These are phyloP conservation scores for Lepus americanus DNA, from an alignment of 2,113 vertebrate species.

Conservation along the genomic window DNA sequence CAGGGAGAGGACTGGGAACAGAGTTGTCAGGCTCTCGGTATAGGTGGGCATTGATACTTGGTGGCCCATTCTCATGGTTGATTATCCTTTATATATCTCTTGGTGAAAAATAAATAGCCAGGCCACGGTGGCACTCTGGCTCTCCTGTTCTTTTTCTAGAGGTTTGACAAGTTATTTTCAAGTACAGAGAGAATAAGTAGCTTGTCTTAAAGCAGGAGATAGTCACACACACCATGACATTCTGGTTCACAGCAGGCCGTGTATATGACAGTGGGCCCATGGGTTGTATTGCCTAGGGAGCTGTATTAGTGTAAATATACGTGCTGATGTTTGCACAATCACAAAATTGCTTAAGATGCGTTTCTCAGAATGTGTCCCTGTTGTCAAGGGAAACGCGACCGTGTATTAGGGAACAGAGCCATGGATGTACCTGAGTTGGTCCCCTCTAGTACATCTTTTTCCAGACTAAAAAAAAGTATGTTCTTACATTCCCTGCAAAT, in stretches of 20 bases:
- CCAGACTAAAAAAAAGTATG: constrained; percentile 29
- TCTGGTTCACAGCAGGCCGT: too few species aligned
- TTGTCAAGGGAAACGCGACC: too few species aligned
- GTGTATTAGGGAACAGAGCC: not conserved
- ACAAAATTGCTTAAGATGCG: too few species aligned
- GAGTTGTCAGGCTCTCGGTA: constrained; percentile 16
- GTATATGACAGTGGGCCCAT: too few species aligned
- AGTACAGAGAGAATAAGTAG: not conserved
- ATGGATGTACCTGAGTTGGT: constrained; percentile 9
- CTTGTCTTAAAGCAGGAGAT: too few species aligned
- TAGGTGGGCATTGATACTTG: not conserved
- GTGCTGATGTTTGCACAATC: too few species aligned
- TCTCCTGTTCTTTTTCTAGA: constrained; percentile 1
- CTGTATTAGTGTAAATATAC: too few species aligned
- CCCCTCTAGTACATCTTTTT: not conserved
- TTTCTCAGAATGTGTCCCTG: too few species aligned
- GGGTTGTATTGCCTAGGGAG: too few species aligned
- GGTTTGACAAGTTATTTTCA: not conserved
- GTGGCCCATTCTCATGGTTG: not conserved
- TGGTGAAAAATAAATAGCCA: constrained; percentile 29
- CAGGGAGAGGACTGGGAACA: not conserved
- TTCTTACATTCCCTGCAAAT: constrained; percentile 20
- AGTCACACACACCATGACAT: too few species aligned
- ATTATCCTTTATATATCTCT: not conserved
- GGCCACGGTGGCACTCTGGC: not conserved